Evolutionary conservation across 2,797 vertebrate genomes (phyloP), one percentile per base, ranked within the genome.

Genomic region (Scolopax rusticola): DNA sequence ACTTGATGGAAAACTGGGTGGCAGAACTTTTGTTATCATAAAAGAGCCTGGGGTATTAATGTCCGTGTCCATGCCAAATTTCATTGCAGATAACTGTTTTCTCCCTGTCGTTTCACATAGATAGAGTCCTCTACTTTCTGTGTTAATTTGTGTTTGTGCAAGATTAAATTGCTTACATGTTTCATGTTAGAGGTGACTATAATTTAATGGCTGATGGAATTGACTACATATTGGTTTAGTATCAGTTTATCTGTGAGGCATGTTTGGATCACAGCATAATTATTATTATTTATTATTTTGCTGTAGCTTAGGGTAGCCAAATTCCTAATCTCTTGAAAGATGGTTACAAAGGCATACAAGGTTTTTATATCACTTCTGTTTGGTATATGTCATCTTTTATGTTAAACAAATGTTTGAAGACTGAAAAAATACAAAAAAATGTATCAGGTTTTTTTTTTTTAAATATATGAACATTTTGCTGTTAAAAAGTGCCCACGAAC

Each of bases 81-180:
- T 85, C n/a, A 63, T 38, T 53, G n/a, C 80, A 64, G 91, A 86
- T 93, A 88, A 70, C 45, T 65, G 32, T 76, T 92, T 69, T 81
- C 73, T 90, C 85, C 47, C 30, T 59, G 50, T 43, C 6, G 25
- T 87, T 85, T 61, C 68, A 61, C n/a, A 63, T 67, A 27, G 88
- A 95, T 94, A 94, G 57, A 80, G 30, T 38, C 4, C 54, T 59
- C 54, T 68, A 50, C 82, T 87, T 92, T 86, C 73, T 13, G 1
- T 78, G 47, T 69, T 78, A 65, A 78, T 71, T 92, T 48, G 36
- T 95, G 90, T 94, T 95, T 90, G 74, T 6, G 0, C 25, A 61
- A 81, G 88, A 94, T 95, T 96, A 95, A 95, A 76, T 79, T 91
- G 68, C 25, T 45, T 65, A 7, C 3, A 12, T 75, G 51, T 36